phyloP scores from a whole-genome alignment of 2,888 invertebrate genomes.

The Calliphora vomitoria region DNA sequence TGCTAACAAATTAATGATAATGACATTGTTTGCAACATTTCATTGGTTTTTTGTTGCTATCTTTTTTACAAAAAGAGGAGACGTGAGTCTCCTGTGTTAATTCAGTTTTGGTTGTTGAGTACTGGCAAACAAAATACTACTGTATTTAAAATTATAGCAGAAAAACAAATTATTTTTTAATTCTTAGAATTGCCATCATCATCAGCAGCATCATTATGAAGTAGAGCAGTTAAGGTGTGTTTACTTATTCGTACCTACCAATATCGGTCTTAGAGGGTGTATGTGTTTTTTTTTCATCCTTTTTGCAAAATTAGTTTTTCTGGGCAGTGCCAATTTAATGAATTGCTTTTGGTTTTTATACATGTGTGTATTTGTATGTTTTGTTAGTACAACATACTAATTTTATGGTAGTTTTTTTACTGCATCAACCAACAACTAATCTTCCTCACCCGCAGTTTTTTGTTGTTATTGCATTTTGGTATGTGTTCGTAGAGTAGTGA shows the following conservation, averaged over 20 bases:
- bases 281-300: constrained; percentile 6
- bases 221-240: constrained; percentile 43
- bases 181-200: constrained; percentile 63
- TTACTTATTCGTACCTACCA: not conserved
- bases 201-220: constrained; percentile 31
- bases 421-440: constrained; percentile 48
- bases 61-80: not conserved
- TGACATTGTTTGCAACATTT: constrained; percentile 52
- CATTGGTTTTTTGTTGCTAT: not conserved
- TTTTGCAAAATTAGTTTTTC: constrained; percentile 63
- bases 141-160: constrained; percentile 36
- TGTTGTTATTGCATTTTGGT: not conserved
- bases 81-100: constrained; percentile 6
- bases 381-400: constrained; percentile 57
- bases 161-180: constrained; percentile 33
- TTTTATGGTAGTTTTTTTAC: constrained; percentile 65
- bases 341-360: constrained; percentile 64
- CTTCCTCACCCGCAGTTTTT: constrained; percentile 60
- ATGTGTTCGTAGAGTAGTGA: not conserved
- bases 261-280: constrained; percentile 50
- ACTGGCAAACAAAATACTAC: constrained; percentile 3
- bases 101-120: not conserved
- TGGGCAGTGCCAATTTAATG: constrained; percentile 73
- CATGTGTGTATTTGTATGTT: constrained; percentile 15
- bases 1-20: constrained; percentile 54